Percentiles rank a stretch among this genome's conserved stretches.
These are phyloP conservation scores for Zygogramma bicolorata DNA, from an alignment of 2,888 invertebrate genomes.

Conservation along the genomic window DNA sequence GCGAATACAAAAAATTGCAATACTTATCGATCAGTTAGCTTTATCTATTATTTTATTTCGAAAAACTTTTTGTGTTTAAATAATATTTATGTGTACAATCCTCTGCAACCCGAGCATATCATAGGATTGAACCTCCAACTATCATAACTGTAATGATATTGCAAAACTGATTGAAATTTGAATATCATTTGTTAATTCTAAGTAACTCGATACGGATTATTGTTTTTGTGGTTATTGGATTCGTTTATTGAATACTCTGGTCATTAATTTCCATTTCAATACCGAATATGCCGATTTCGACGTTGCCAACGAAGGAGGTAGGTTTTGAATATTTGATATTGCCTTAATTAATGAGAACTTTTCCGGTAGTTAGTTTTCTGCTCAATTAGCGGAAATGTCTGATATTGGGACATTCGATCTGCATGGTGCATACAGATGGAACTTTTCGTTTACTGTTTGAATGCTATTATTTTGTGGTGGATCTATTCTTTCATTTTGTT, in stretches of 20 bases:
- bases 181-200: conserved; percentile 49
- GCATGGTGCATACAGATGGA: no score
- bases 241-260: conserved; percentile 36
- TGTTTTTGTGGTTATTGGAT: conserved; percentile 49
- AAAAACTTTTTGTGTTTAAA: no score
- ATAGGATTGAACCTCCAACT: neutral
- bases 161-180: conserved; percentile 27
- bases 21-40: no score
- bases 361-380: neutral
- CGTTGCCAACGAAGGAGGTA: neutral
- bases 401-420: no score
- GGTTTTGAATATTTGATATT: neutral
- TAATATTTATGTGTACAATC: no score
- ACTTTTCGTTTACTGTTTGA: no score
- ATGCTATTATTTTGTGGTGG: no score
- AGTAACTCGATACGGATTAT: conserved; percentile 51
- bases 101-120: neutral
- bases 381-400: neutral
- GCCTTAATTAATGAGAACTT: neutral
- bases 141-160: neutral
- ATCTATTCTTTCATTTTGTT: no score
- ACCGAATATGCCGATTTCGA: neutral
- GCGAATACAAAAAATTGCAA: no score
- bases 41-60: no score
- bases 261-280: neutral